Conservation (phyloP, 2,113 vertebrate genomes). For the Syngnathus scovelli region DNA sequence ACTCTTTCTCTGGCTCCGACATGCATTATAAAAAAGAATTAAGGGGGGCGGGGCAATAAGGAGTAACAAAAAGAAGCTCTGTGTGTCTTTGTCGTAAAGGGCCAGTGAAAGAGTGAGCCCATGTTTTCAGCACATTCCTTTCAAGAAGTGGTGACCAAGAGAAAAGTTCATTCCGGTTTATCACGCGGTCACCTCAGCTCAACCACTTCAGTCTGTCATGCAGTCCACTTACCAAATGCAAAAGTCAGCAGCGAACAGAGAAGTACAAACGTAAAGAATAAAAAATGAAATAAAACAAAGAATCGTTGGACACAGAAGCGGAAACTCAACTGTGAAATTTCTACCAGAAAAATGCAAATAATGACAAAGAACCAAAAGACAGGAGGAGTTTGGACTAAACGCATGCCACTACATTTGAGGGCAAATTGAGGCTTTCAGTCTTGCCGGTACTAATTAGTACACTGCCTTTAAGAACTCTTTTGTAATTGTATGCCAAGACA, state of each 20-base stretch:
- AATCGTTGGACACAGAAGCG: conserved; percentile 34
- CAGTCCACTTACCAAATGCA: conserved; percentile 79
- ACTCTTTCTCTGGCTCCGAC: conserved; percentile 71
- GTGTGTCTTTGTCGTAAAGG: conserved; percentile 16
- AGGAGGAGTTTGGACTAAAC: conserved; percentile 11
- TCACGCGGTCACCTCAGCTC: conserved; percentile 52
- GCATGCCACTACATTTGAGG: conserved; percentile 18
- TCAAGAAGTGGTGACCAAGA: conserved; percentile 57
- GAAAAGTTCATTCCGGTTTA: conserved; percentile 58
- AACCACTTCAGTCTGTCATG: conserved; percentile 79
- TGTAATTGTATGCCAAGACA: too few relatives aligned
- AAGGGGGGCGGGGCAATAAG: background rate
- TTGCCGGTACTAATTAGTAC: background rate
- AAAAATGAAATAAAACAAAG: conserved; percentile 46
- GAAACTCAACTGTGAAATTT: conserved; percentile 20
- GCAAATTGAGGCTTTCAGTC: background rate
- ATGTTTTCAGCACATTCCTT: conserved; percentile 49
- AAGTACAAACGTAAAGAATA: conserved; percentile 74
- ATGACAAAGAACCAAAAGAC: conserved; percentile 15
- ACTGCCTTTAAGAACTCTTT: too few relatives aligned
- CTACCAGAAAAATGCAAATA: conserved; percentile 22
- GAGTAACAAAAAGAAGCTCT: conserved; percentile 4
- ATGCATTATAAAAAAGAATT: background rate
- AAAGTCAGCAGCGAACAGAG: conserved; percentile 79
- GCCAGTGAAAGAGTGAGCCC: conserved; percentile 74